Conservation (phyloP, 2,113 vertebrate species). For the Erythrolamprus reginae region DNA sequence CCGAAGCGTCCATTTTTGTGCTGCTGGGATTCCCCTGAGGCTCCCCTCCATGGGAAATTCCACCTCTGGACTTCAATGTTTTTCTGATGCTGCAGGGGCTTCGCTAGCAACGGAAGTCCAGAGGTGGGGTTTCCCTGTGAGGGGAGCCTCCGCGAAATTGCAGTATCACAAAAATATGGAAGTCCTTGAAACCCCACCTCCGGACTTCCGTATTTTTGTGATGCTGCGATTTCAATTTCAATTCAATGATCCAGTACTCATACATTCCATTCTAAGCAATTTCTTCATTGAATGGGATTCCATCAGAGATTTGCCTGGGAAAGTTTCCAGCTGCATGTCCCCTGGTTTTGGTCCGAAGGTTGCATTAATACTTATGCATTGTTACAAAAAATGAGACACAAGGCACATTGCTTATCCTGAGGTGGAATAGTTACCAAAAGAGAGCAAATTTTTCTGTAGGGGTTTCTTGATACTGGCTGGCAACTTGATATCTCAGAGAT, state of each 20-base stretch:
- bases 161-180: too few relatives aligned
- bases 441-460: conserved; percentile 15
- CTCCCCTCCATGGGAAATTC: too few relatives aligned
- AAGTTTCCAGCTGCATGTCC: conserved; percentile 43
- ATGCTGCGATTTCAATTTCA: too few relatives aligned
- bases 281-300: conserved; percentile 37
- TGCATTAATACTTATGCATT: conserved; percentile 45
- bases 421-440: conserved; percentile 18
- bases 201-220: too few relatives aligned
- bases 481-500: conserved; percentile 31
- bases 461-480: conserved; percentile 15
- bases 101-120: too few relatives aligned
- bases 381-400: conserved; percentile 31
- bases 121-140: too few relatives aligned
- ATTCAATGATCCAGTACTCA: conserved; percentile 44
- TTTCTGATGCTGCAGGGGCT: too few relatives aligned
- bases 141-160: too few relatives aligned
- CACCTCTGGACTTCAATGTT: too few relatives aligned
- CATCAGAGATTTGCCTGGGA: conserved; percentile 53
- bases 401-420: neutral
- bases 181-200: too few relatives aligned
- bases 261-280: conserved; percentile 44
- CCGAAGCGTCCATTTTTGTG: too few relatives aligned
- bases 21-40: too few relatives aligned
- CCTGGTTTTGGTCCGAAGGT: conserved; percentile 51